These are phyloP conservation scores for Galagoides demidoff DNA, from an alignment of 2,797 vertebrate genomes.

Conservation along the genomic window DNA sequence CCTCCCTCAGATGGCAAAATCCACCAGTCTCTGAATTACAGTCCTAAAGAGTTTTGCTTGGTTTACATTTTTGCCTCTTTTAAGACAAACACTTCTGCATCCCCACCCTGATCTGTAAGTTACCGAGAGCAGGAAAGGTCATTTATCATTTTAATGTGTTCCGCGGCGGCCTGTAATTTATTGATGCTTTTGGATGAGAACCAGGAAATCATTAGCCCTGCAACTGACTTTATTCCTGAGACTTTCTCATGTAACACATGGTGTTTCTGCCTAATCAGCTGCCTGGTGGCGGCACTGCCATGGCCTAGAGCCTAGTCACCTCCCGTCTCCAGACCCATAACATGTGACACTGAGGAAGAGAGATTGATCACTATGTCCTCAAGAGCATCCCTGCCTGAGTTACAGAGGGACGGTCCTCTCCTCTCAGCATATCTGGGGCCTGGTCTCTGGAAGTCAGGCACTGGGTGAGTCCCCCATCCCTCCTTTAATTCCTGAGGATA, in stretches of 20 bases:
- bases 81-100: slow-evolving; percentile 14
- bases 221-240: not conserved
- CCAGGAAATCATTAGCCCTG: slow-evolving; percentile 38
- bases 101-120: slow-evolving; percentile 33
- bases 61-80: slow-evolving; percentile 37
- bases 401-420: not conserved
- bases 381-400: not conserved
- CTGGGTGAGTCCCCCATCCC: not conserved
- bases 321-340: not conserved
- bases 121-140: not conserved
- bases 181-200: not conserved
- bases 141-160: slow-evolving; percentile 71
- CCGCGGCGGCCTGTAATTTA: slow-evolving; percentile 29
- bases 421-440: too few relatives aligned
- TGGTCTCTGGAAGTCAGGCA: not conserved
- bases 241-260: slow-evolving; percentile 7
- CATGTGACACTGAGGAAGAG: not conserved
- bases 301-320: not conserved
- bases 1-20: not conserved
- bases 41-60: not conserved
- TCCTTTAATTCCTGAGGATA: not conserved
- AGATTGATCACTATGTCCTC: not conserved
- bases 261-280: not conserved
- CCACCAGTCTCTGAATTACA: not conserved
- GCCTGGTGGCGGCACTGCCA: not conserved